Evolutionary conservation across 2,113 vertebrate species (phyloP).

Genomic region (Sterrhoptilus dennistouni): DNA sequence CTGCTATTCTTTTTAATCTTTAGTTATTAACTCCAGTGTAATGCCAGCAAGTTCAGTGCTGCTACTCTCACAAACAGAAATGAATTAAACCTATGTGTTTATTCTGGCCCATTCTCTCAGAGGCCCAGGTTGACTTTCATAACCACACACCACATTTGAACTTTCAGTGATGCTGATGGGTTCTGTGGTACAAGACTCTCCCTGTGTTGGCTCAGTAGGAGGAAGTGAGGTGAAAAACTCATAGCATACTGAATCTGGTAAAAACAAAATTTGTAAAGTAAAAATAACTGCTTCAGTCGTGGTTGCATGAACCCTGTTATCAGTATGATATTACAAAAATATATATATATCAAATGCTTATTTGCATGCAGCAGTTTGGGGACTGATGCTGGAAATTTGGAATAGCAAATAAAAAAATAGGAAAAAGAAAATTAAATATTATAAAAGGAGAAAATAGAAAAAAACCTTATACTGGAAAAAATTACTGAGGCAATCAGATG

Average conservation of each 20-base stretch:
- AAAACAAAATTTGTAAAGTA: neutral
- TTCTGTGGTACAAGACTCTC: neutral
- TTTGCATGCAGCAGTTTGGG: neutral
- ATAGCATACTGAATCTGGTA: neutral
- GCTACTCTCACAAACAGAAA: neutral
- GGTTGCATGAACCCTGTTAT: neutral
- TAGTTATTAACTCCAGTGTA: neutral
- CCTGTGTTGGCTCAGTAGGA: neutral
- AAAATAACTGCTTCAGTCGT: neutral
- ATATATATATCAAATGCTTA: neutral
- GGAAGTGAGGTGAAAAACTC: slow-evolving; percentile 3
- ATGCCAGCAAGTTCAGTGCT: neutral
- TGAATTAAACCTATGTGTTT: slow-evolving; percentile 19
- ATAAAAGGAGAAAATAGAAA: neutral
- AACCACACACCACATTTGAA: slow-evolving; percentile 15
- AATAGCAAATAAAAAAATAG: neutral
- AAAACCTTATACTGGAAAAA: neutral
- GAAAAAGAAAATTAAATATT: neutral
- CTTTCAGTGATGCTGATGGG: neutral
- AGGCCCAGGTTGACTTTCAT: neutral
- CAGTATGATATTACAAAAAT: neutral
- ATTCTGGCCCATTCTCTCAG: neutral
- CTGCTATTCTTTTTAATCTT: neutral
- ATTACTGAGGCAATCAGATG: neutral
- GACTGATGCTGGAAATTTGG: neutral